Evolutionary conservation across 2,113 vertebrate genomes (phyloP).

Genomic region (Otis tarda): DNA sequence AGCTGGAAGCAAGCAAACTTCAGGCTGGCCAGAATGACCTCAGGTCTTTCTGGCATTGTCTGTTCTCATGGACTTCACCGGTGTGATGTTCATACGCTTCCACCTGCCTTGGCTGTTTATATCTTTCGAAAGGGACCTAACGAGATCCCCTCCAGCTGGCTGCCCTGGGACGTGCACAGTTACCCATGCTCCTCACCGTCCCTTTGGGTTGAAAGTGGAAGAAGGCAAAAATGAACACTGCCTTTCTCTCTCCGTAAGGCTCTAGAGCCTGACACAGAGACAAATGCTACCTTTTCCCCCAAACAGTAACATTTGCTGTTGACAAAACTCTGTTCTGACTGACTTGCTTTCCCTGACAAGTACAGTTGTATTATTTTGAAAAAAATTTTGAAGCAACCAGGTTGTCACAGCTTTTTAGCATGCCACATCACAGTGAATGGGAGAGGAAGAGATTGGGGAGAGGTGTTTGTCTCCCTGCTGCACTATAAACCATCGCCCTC

Average conservation of each 20-base stretch:
- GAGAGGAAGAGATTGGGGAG: not conserved
- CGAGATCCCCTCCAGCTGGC: not conserved
- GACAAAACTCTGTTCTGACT: not conserved
- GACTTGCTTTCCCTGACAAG: not conserved
- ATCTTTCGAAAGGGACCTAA: not conserved
- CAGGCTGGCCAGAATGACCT: not conserved
- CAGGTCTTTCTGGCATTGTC: not conserved
- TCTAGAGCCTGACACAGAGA: not conserved
- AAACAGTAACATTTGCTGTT: not conserved
- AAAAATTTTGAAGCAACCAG: not conserved
- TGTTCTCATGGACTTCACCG: not conserved
- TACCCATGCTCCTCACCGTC: fast-evolving
- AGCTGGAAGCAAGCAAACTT: not conserved
- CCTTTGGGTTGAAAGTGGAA: not conserved
- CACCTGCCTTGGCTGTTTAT: not conserved
- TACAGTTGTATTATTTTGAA: not conserved
- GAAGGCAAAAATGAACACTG: not conserved
- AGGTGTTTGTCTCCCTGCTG: not conserved
- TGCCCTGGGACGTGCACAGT: not conserved
- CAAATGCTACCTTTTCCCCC: not conserved
- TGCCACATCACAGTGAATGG: not conserved
- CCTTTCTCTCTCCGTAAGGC: not conserved
- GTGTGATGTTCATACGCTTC: not conserved
- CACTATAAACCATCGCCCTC: not conserved
- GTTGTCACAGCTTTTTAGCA: not conserved